These are phyloP conservation scores for Lasioglossum marginatum DNA, from an alignment of 2,888 invertebrate species.

Conservation along the genomic window DNA sequence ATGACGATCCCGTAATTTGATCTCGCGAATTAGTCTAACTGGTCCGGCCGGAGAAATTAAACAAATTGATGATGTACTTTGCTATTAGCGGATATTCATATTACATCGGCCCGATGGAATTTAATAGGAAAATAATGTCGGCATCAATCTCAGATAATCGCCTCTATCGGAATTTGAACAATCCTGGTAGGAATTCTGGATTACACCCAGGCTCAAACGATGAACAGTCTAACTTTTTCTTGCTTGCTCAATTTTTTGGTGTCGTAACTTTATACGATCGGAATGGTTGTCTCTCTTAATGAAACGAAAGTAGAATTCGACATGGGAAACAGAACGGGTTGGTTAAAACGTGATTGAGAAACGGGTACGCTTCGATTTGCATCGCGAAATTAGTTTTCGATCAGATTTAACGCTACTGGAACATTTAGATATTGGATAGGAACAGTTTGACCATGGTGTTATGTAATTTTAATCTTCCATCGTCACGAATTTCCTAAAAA, in stretches of 20 bases:
- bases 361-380: not conserved
- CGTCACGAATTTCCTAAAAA: not conserved
- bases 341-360: not conserved
- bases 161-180: not conserved
- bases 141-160: constrained; percentile 13
- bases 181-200: not conserved
- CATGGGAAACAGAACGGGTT: not conserved
- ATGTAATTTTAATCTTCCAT: not conserved
- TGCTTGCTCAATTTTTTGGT: not conserved
- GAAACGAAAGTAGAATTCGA: not conserved
- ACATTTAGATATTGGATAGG: not conserved
- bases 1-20: not conserved
- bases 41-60: not conserved
- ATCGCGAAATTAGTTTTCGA: not conserved
- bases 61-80: not conserved
- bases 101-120: not conserved
- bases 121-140: constrained; percentile 10
- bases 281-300: not conserved
- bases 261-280: not conserved
- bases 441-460: not conserved
- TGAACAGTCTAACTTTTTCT: not conserved
- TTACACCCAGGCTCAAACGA: not conserved
- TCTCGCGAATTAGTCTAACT: not conserved
- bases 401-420: not conserved
- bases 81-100: too few relatives aligned